phyloP scores from a whole-genome alignment of 1,140 invertebrate species.

The Idris sp. region DNA sequence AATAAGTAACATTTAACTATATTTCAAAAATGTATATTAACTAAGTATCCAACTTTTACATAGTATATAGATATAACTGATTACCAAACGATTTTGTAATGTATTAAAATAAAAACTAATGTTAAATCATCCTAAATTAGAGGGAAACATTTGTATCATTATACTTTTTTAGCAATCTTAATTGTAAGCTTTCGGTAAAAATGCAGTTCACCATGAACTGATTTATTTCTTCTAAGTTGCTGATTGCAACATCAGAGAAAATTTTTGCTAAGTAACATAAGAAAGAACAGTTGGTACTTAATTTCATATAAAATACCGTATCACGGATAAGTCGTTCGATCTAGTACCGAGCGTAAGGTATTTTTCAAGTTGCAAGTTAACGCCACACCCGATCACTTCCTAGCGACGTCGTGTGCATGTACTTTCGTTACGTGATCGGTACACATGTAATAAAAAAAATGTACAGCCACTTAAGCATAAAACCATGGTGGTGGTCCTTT shows the following conservation, averaged over 20 bases:
- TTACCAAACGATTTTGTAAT: too few relatives aligned
- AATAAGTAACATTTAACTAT: too few relatives aligned
- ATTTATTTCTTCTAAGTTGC: constrained; percentile 7
- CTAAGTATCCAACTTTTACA: too few relatives aligned
- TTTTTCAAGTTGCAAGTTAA: constrained; percentile 37
- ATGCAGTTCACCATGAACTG: constrained; percentile 43
- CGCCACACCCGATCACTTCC: constrained; percentile 68
- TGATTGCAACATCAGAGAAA: constrained; percentile 18
- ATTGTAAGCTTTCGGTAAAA: constrained; percentile 9
- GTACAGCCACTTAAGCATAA: constrained; percentile 58
- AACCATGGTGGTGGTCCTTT: constrained; percentile 66
- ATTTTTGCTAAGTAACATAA: constrained; percentile 34
- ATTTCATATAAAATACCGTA: constrained; percentile 34
- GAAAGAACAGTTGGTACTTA: constrained; percentile 13
- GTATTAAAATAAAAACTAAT: too few relatives aligned
- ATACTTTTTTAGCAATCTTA: constrained; percentile 9
- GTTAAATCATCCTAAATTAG: too few relatives aligned
- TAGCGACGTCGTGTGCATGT: constrained; percentile 51
- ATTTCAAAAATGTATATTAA: too few relatives aligned
- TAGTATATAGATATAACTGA: too few relatives aligned
- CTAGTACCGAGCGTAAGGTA: constrained; percentile 4
- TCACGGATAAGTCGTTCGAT: constrained; percentile 10
- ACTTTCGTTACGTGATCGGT: constrained; percentile 63
- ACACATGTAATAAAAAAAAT: constrained; percentile 58
- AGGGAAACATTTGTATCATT: background rate